Conservation (phyloP, 2,888 invertebrate species). For the Hedya salicella region DNA sequence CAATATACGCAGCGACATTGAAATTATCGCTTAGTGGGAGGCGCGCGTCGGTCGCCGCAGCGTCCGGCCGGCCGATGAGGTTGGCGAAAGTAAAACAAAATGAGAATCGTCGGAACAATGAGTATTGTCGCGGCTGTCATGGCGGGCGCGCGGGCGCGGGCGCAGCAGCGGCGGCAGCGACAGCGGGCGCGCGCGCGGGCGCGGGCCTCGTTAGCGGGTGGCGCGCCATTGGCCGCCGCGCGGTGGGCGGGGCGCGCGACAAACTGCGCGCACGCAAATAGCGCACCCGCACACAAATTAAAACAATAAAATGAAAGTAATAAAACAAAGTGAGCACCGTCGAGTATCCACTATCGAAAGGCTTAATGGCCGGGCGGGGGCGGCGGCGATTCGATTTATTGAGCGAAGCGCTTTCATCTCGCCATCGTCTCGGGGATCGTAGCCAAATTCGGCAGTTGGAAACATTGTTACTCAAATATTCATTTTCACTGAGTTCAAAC, state of each 20-base stretch:
- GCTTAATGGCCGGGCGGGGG: constrained; percentile 81
- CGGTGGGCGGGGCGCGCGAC: constrained; percentile 76
- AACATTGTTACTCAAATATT: constrained; percentile 31
- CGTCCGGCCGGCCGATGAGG: constrained; percentile 58
- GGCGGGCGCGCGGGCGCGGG: constrained; percentile 49
- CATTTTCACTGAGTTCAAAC: background rate
- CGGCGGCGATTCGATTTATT: constrained; percentile 74
- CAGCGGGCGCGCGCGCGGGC: constrained; percentile 63
- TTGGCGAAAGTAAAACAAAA: constrained; percentile 75
- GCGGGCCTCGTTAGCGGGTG: constrained; percentile 61
- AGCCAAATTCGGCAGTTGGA: constrained; percentile 53
- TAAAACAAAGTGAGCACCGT: constrained; percentile 81
- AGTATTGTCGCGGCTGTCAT: constrained; percentile 71
- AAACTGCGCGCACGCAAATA: constrained; percentile 84
- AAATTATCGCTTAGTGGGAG: constrained; percentile 83
- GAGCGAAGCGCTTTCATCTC: constrained; percentile 59
- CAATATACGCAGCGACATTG: constrained; percentile 80
- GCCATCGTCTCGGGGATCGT: constrained; percentile 43
- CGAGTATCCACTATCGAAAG: constrained; percentile 78
- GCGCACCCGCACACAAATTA: constrained; percentile 84
- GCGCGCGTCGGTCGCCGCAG: constrained; percentile 57
- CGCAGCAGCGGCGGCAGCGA: constrained; percentile 58
- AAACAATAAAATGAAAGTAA: constrained; percentile 84
- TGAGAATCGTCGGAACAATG: constrained; percentile 81
- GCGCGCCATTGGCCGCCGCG: constrained; percentile 73